Conservation (phyloP, 2,797 vertebrate genomes). For the Harpagifer antarcticus region DNA sequence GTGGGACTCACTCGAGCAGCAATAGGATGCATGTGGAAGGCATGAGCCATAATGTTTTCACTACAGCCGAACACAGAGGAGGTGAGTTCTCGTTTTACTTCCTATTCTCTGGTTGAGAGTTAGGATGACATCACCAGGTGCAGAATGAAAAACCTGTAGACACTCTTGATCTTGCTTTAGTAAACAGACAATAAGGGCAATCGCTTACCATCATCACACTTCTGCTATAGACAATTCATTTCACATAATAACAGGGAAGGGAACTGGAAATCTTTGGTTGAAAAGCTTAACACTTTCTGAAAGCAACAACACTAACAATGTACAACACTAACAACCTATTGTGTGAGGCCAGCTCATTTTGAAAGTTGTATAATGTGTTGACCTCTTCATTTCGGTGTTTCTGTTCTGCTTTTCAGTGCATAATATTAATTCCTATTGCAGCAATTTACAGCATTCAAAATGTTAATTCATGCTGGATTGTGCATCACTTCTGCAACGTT, state of each 20-base stretch:
- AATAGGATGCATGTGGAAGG: background rate
- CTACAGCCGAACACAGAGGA: background rate
- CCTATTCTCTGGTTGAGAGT: constrained; percentile 7
- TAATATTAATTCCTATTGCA: constrained; percentile 37
- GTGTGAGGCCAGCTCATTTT: background rate
- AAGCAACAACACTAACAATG: background rate
- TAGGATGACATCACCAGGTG: constrained; percentile 7
- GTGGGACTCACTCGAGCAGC: background rate
- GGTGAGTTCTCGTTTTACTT: background rate
- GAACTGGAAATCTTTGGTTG: background rate
- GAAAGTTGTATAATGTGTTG: constrained; percentile 6
- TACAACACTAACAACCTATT: background rate
- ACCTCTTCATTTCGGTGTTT: constrained; percentile 28
- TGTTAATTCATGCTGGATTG: constrained; percentile 43
- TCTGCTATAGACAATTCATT: constrained; percentile 2
- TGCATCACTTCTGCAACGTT: constrained; percentile 4
- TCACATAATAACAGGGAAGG: background rate
- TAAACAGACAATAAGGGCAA: constrained; percentile 10
- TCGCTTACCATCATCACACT: background rate
- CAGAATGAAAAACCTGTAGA: constrained; percentile 16
- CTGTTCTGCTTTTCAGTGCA: constrained; percentile 37
- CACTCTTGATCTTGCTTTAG: constrained; percentile 10
- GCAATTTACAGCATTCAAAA: constrained; percentile 52
- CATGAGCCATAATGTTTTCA: constrained; percentile 1
- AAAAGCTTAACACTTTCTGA: background rate